Evolutionary conservation across 2,888 invertebrate species (phyloP).

Genomic region (Leptopterna dolabrata): DNA sequence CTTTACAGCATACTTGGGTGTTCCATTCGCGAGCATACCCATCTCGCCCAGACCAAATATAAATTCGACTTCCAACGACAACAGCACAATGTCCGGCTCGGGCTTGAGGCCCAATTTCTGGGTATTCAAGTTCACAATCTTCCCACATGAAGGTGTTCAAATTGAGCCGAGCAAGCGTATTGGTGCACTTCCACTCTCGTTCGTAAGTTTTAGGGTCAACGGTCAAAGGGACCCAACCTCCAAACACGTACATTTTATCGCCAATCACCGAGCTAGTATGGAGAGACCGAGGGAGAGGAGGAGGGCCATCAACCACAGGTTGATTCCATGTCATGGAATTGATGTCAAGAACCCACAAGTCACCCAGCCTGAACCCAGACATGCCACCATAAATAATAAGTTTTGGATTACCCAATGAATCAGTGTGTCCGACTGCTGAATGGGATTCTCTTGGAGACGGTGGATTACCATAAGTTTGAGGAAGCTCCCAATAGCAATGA

Average conservation of each 20-base stretch:
- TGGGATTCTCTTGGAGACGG: conserved; percentile 97
- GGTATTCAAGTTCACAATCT: conserved; percentile 79
- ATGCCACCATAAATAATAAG: conserved; percentile 97
- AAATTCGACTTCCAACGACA: conserved; percentile 93
- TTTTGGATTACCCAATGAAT: conserved; percentile 81
- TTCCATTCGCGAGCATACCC: conserved; percentile 99
- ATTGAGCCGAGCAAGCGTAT: conserved; percentile 92
- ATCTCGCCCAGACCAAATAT: conserved; percentile 98
- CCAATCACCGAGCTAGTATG: conserved; percentile 96
- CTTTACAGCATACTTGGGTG: conserved; percentile 94
- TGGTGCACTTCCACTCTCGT: conserved; percentile 99
- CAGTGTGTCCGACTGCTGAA: conserved; percentile 89
- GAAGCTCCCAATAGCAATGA: conserved; percentile 87
- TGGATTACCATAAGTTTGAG: conserved; percentile 85
- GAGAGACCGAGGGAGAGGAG: conserved; percentile 92
- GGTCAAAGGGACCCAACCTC: conserved; percentile 99
- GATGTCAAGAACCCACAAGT: conserved; percentile 94
- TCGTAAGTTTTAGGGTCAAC: conserved; percentile 75
- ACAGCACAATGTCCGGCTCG: conserved; percentile 98
- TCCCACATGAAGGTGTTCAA: conserved; percentile 94
- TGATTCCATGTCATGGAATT: conserved; percentile 91
- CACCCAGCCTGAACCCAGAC: conserved; percentile 96
- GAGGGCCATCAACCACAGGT: conserved; percentile 84
- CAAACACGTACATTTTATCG: conserved; percentile 96
- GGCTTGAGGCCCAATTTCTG: conserved; percentile 84